Evolutionary conservation across 1,140 invertebrate genomes (phyloP).

Genomic region (Tetragnatha versicolor): DNA sequence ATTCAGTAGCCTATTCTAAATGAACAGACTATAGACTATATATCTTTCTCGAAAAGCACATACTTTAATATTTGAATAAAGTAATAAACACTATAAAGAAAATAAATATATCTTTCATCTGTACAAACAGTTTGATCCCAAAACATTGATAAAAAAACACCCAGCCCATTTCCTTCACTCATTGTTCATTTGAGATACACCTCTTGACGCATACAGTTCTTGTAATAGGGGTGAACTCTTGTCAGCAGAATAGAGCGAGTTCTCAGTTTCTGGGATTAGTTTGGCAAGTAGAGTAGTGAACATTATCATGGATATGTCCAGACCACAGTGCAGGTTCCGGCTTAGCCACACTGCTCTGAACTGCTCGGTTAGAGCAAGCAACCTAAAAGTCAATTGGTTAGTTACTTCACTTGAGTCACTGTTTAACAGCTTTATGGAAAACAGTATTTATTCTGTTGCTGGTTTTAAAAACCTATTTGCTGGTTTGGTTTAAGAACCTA

Average conservation of each 20-base stretch:
- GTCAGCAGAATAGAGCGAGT: constrained; percentile 13
- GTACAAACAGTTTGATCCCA: constrained; percentile 27
- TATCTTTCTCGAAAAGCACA: too few species aligned
- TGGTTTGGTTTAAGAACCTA: too few species aligned
- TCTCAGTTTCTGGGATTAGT: constrained; percentile 66
- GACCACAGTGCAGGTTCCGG: constrained; percentile 68
- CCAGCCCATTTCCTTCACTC: not conserved
- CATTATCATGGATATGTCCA: constrained; percentile 68
- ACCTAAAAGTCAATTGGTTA: too few species aligned
- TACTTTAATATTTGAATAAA: constrained; percentile 11
- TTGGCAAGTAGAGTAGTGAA: constrained; percentile 68
- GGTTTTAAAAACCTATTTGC: too few species aligned
- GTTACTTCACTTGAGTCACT: too few species aligned
- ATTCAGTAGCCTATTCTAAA: too few species aligned
- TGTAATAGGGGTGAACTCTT: constrained; percentile 19
- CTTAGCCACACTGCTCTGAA: constrained; percentile 70
- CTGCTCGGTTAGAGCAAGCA: constrained; percentile 70
- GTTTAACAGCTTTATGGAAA: too few species aligned
- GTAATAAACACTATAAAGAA: constrained; percentile 8
- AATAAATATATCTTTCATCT: constrained; percentile 27
- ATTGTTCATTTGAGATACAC: not conserved
- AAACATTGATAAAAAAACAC: not conserved
- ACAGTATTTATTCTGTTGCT: too few species aligned
- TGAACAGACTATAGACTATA: too few species aligned
- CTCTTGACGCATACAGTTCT: constrained; percentile 21